Conservation (phyloP, 2,797 vertebrate species). For the Sibirionetta formosa region DNA sequence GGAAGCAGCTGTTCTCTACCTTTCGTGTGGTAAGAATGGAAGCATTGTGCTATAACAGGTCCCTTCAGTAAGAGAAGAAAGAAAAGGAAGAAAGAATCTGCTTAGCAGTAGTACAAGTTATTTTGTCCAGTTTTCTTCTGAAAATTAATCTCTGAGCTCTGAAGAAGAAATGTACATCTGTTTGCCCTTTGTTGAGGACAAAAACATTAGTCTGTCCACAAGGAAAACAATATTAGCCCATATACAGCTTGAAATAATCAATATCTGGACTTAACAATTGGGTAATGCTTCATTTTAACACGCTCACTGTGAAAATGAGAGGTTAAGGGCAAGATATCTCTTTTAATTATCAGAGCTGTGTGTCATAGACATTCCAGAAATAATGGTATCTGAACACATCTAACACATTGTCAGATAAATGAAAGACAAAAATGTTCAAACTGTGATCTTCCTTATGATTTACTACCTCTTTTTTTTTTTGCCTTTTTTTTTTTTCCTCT, state of each 20-base stretch:
- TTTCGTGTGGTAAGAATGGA: constrained; percentile 24
- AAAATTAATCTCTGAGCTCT: constrained; percentile 60
- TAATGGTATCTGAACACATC: constrained; percentile 14
- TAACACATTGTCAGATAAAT: constrained; percentile 4
- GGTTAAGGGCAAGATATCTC: constrained; percentile 59
- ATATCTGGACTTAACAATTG: constrained; percentile 61
- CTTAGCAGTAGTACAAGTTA: background rate
- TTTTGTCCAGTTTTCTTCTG: constrained; percentile 31
- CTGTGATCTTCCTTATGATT: background rate
- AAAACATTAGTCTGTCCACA: constrained; percentile 44
- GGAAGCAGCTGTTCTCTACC: constrained; percentile 51
- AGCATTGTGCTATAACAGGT: constrained; percentile 20
- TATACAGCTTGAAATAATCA: constrained; percentile 69
- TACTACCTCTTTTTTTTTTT: constrained; percentile 4
- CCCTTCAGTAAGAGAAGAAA: background rate
- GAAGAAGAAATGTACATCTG: constrained; percentile 53
- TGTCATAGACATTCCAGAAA: constrained; percentile 46
- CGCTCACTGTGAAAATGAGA: constrained; percentile 30
- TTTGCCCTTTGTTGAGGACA: constrained; percentile 57
- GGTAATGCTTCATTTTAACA: constrained; percentile 64
- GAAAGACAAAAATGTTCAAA: constrained; percentile 15
- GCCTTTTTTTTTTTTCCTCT: background rate
- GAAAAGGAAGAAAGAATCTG: constrained; percentile 18
- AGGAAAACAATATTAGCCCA: constrained; percentile 58
- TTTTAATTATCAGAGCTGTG: constrained; percentile 70